Evolutionary conservation across 2,113 vertebrate species (phyloP), one percentile per base, ranked within the genome.

Genomic region (Excalfactoria chinensis): DNA sequence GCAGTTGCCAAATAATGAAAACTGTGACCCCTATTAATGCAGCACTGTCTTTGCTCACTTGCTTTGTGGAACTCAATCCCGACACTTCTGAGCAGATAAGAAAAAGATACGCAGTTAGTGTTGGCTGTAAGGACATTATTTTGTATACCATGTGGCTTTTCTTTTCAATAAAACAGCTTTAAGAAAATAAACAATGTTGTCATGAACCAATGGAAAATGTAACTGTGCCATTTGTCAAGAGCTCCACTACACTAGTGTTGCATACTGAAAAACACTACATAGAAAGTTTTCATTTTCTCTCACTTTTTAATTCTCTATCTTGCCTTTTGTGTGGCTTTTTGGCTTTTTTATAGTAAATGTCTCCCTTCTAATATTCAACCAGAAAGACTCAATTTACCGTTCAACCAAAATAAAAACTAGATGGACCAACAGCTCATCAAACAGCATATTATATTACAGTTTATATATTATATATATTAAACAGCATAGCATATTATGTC

Each of bases 101-200:
- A 2, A 83, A 79, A 64, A 88, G 7, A 37, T 37, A 37, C 10
- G 37, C 37, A 37, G 37, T 34, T 7, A 70, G 3, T 13, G 21
- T 2, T n/a, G 22, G 8, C 56, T 67, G 79, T 80, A 88, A 59
- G 9, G 17, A 6, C 13, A 43, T 26, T 77, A 23, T 71, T 70
- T 91, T 77, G 22, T 71, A 67, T 73, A 69, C 7, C 23, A 17
- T 3, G 55, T 84, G 53, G 72, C 32, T 64, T 94, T 74, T 60
- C 43, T 73, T 69, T 89, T 64, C 22, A 63, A 68, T 77, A 35
- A 64, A 86, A 48, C 18, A 77, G 15, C 11, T 76, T 21, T 5
- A 89, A 87, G 64, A 63, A 90, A 72, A 49, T 64, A 94, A 86
- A n/a, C 23, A 84, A 73, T 9, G 20, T 6, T 89, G 18, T 92